Evolutionary conservation across 2,888 invertebrate species (phyloP), one percentile per base, ranked within the genome.

Genomic region (Therioaphis trifolii): DNA sequence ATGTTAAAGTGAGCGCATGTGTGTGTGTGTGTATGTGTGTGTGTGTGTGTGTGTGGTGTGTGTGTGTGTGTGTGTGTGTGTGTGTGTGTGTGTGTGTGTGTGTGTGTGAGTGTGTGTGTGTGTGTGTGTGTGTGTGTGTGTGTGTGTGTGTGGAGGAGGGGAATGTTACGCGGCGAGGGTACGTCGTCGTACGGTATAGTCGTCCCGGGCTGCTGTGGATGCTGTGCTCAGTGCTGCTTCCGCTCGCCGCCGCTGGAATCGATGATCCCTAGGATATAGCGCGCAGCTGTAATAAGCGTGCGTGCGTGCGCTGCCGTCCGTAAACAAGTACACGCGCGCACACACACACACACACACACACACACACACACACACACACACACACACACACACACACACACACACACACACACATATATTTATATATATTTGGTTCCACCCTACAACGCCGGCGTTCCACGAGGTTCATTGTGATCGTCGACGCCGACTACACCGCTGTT

Each of bases 241-340:
- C 79, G 43, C 58, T 58, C 46, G 58, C 68, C 4, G 15, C 35
- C 78, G 52, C 68, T 52, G 24, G 52, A 55, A 58, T 69, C 79
- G 71, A 58, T 80, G 69, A 69, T 80, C 58, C 79, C 69, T 76
- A 77, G 76, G 76, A 77, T 77, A 77, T 46, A 21, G 40, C 24
- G 46, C 76, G 63, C 58, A 29, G 29, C 76, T 77, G 76, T 49
- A 63, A 63, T 43, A 18, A 24, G 3, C 55, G 74, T 66, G 14
- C 68, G 68, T 66, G 35, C 43, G 79, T 14, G 55, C 79, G 74
- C 55, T 55, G 11, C 24, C 49, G 18, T 18, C 69, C 24, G 14
- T 2, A 68, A 18, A 11, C 43, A 3, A 21, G 11, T 43, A 11
- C 68, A n/a, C 43, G 4, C 35, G 2, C 55, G 5, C 24, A n/a